These are phyloP conservation scores for Whitmania pigra DNA, from an alignment of 1,140 invertebrate species.

Conservation along the genomic window DNA sequence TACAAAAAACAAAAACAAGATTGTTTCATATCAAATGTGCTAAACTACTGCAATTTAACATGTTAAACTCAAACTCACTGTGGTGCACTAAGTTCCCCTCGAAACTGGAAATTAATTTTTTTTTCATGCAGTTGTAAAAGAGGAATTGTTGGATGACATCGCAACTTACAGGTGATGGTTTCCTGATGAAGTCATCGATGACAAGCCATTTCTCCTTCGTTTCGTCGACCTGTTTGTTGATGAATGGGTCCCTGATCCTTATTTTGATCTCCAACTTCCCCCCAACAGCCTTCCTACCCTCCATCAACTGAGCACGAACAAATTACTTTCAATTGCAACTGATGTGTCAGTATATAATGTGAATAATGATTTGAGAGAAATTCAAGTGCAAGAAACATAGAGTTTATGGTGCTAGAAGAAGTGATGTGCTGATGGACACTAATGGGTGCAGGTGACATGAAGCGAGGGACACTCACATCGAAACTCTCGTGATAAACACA, in stretches of 20 bases:
- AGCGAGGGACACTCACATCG: constrained; percentile 53
- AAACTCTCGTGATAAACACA: constrained; percentile 74
- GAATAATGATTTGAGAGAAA: too few relatives aligned
- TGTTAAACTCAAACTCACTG: too few relatives aligned
- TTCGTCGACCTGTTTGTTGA: constrained; percentile 76
- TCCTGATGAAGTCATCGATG: constrained; percentile 43
- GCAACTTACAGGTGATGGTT: not conserved
- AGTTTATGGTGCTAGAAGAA: too few relatives aligned
- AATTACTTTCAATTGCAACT: not conserved
- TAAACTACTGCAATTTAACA: too few relatives aligned
- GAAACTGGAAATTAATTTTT: too few relatives aligned
- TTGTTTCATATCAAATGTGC: too few relatives aligned
- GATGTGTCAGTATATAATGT: not conserved
- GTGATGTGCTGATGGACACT: too few relatives aligned
- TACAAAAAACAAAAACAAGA: too few relatives aligned
- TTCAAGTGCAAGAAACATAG: not conserved
- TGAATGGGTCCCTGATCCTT: constrained; percentile 74
- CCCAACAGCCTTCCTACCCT: constrained; percentile 70
- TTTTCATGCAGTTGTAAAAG: too few relatives aligned
- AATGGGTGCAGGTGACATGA: too few relatives aligned
- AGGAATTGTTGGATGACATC: too few relatives aligned
- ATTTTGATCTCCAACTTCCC: constrained; percentile 83
- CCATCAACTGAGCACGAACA: constrained; percentile 52
- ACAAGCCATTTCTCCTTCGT: constrained; percentile 83
- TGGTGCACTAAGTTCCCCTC: too few relatives aligned